These are phyloP conservation scores for Sylvilagus bachmani DNA, from an alignment of 2,113 vertebrate species.

Conservation along the genomic window DNA sequence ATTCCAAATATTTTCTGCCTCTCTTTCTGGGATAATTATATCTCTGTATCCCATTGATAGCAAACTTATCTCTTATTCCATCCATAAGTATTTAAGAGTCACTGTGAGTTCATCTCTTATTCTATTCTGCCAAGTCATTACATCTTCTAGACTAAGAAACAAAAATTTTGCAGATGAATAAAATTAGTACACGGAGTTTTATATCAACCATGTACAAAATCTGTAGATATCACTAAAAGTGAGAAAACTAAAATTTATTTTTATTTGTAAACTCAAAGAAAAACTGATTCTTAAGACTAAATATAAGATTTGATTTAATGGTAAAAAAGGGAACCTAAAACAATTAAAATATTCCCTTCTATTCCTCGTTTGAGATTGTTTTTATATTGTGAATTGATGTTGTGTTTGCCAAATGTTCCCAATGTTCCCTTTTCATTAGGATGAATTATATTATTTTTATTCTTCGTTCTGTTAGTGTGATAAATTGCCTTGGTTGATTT, in stretches of 20 bases:
- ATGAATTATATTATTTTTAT: constrained; percentile 1
- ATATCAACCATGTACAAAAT: constrained; percentile 47
- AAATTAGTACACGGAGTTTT: not conserved
- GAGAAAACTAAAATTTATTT: not conserved
- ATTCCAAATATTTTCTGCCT: not conserved
- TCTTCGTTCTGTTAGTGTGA: not conserved
- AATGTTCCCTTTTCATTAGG: not conserved
- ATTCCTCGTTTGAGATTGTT: not conserved
- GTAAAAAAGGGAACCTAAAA: too few relatives aligned
- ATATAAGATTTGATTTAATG: not conserved
- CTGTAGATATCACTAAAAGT: constrained; percentile 7
- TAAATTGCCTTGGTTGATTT: constrained; percentile 3
- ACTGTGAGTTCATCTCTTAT: not conserved
- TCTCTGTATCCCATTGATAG: not conserved
- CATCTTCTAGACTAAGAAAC: not conserved
- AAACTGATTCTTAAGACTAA: not conserved
- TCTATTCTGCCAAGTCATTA: not conserved
- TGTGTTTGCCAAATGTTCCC: constrained; percentile 46
- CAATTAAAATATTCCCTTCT: not conserved
- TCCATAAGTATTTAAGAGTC: not conserved
- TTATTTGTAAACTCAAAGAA: not conserved
- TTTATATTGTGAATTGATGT: not conserved
- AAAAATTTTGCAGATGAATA: not conserved
- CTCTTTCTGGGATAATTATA: not conserved
- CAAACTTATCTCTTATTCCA: not conserved